phyloP scores from a whole-genome alignment of 2,797 vertebrate genomes.

The Tachyglossus aculeatus region DNA sequence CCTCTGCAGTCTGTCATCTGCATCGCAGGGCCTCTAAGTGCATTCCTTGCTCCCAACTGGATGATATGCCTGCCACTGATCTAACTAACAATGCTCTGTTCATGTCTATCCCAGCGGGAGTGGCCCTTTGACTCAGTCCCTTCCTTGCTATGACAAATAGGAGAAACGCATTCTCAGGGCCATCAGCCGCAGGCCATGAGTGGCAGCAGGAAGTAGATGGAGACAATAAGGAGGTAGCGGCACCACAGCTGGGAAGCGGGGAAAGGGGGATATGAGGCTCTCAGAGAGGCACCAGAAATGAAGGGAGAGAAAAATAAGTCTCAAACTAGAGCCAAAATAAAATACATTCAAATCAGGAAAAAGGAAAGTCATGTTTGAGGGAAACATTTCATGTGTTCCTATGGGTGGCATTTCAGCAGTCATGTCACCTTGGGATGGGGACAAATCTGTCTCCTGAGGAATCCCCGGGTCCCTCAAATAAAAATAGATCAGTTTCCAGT shows the following conservation, averaged over 20 bases:
- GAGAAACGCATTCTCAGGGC: background rate
- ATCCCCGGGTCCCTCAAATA: rapidly evolving
- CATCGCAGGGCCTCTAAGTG: background rate
- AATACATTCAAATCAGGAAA: background rate
- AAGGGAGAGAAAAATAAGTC: background rate
- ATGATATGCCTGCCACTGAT: background rate
- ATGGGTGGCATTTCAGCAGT: background rate
- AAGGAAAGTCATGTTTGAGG: background rate
- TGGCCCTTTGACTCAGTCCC: background rate
- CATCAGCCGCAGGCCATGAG: background rate
- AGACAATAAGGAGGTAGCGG: background rate
- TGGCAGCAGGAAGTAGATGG: background rate
- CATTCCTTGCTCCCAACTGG: background rate
- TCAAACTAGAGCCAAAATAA: background rate
- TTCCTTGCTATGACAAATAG: background rate
- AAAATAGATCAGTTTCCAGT: no score
- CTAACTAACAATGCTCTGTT: background rate
- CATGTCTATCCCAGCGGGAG: background rate
- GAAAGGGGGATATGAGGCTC: background rate
- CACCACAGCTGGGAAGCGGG: background rate
- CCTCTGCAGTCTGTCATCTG: background rate
- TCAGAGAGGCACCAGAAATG: background rate
- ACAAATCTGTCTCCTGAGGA: background rate
- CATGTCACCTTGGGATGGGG: slow-evolving; percentile 2
- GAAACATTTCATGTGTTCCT: slow-evolving; percentile 4